Evolutionary conservation across 2,797 vertebrate genomes (phyloP).

Genomic region (Melanotaenia maccullochi): DNA sequence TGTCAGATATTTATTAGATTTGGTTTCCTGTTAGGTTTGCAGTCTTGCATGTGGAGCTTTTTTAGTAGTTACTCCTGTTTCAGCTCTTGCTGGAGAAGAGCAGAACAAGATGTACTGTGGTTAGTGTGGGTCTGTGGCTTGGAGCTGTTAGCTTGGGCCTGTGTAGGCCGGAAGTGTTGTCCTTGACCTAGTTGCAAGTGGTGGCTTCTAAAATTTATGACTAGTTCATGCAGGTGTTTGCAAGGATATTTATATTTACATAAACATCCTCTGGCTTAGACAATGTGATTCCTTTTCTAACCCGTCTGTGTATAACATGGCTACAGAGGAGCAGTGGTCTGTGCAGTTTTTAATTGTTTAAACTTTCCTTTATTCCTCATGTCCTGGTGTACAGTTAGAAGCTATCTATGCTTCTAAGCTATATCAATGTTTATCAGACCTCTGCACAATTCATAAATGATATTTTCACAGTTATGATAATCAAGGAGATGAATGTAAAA

Average conservation of each 20-base stretch:
- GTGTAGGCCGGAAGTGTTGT: slow-evolving; percentile 35
- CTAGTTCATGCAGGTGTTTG: slow-evolving; percentile 36
- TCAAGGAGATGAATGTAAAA: neutral
- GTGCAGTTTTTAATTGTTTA: neutral
- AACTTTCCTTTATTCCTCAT: neutral
- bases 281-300: neutral
- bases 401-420: no score
- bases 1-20: neutral
- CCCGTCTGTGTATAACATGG: neutral
- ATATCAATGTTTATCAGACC: neutral
- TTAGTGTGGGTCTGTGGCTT: slow-evolving; percentile 33
- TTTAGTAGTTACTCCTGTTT: slow-evolving; percentile 19
- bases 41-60: neutral
- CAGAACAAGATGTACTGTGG: slow-evolving; percentile 33
- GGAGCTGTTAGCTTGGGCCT: slow-evolving; percentile 27
- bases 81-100: slow-evolving; percentile 4
- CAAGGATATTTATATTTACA: slow-evolving; percentile 24
- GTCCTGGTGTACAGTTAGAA: fast-evolving
- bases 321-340: neutral
- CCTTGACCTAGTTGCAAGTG: slow-evolving; percentile 58
- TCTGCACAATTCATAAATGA: no score
- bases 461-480: slow-evolving; percentile 1
- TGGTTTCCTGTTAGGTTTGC: neutral
- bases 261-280: neutral
- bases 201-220: slow-evolving; percentile 43